A percentile compares a stretch with the other conserved stretches of the same genome.
Evolutionary conservation across 1,140 invertebrate genomes (phyloP).

Genomic region (Epicauta chinensis): DNA sequence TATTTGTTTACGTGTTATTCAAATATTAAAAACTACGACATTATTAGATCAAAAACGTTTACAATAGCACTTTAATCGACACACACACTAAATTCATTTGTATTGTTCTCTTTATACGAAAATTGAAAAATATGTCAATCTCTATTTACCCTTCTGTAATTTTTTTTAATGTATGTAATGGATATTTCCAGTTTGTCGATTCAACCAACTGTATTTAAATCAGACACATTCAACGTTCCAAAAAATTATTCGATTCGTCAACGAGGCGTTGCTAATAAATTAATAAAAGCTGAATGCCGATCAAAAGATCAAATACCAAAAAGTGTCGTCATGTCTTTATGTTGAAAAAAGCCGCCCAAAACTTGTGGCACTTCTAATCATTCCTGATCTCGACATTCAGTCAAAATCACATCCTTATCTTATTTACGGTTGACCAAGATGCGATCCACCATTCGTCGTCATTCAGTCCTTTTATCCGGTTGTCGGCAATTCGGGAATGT

Average conservation of each 20-base stretch:
- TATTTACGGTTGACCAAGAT: slow-evolving; percentile 34
- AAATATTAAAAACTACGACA: too few relatives aligned
- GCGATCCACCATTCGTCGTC: slow-evolving; percentile 25
- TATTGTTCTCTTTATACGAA: too few relatives aligned
- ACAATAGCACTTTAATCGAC: too few relatives aligned
- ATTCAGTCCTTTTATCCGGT: slow-evolving; percentile 25
- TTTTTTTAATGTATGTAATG: too few relatives aligned
- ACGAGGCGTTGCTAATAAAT: slow-evolving; percentile 25
- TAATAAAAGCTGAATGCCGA: slow-evolving; percentile 25
- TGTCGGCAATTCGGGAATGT: slow-evolving; percentile 31
- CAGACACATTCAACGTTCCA: too few relatives aligned
- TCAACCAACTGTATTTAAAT: too few relatives aligned
- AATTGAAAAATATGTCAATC: too few relatives aligned
- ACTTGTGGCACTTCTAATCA: slow-evolving; percentile 25
- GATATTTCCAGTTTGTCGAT: too few relatives aligned
- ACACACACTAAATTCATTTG: too few relatives aligned
- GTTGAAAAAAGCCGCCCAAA: slow-evolving; percentile 23
- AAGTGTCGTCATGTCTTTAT: slow-evolving; percentile 25
- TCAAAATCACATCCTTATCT: slow-evolving; percentile 35
- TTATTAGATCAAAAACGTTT: too few relatives aligned
- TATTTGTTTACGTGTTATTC: too few relatives aligned
- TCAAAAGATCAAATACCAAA: slow-evolving; percentile 22
- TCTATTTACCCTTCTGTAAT: too few relatives aligned
- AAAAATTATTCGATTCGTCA: neutral
- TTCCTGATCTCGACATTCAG: slow-evolving; percentile 31